Evolutionary conservation across 1,140 invertebrate species (phyloP).

Genomic region (Agrilus planipennis): DNA sequence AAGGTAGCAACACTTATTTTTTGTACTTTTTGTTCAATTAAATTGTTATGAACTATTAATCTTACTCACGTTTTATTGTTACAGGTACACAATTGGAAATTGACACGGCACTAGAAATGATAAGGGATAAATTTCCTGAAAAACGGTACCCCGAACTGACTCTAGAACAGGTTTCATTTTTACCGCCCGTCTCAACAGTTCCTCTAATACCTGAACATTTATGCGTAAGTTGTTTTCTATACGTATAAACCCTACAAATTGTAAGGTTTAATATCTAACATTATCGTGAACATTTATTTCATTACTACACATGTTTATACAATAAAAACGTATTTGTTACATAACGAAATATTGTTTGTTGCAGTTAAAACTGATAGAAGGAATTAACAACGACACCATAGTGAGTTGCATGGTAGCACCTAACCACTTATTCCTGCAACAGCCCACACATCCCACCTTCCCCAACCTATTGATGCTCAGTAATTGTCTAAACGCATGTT

Average conservation of each 20-base stretch:
- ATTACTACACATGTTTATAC: too few species aligned
- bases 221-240: conserved; percentile 43
- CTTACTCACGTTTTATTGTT: conserved; percentile 14
- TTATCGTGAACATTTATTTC: too few species aligned
- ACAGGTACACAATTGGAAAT: conserved; percentile 60
- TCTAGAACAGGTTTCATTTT: conserved; percentile 60
- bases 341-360: conserved; percentile 22
- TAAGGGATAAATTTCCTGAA: conserved; percentile 69
- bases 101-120: conserved; percentile 65
- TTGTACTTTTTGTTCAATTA: neutral
- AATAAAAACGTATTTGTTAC: conserved; percentile 5
- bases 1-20: too few species aligned
- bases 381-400: conserved; percentile 85
- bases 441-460: conserved; percentile 86
- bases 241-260: too few species aligned
- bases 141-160: conserved; percentile 67
- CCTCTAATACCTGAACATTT: conserved; percentile 48
- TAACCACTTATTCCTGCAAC: conserved; percentile 84
- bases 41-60: conserved; percentile 2
- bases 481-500: conserved; percentile 56
- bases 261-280: too few species aligned
- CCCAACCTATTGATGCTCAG: conserved; percentile 66
- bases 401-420: conserved; percentile 74
- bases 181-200: conserved; percentile 42
- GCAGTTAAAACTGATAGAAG: conserved; percentile 73